Evolutionary conservation across 2,113 vertebrate genomes (phyloP).

Genomic region (Colinus virginianus): DNA sequence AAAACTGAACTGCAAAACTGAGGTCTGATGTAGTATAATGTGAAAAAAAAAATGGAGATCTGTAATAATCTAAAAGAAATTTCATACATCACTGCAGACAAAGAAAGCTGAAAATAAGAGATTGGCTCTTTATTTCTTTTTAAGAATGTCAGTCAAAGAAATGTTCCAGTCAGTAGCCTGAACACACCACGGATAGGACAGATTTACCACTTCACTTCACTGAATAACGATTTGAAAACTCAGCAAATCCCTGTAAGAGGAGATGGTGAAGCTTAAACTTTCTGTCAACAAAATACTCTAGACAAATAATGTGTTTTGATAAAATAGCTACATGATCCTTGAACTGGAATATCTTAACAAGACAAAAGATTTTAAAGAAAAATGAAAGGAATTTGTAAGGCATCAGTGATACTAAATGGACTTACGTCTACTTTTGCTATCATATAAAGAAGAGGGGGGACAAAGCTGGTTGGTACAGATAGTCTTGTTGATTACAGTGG

Average conservation of each 20-base stretch:
- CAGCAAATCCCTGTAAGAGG: conserved; percentile 38
- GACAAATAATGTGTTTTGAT: conserved; percentile 48
- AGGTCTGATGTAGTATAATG: background rate
- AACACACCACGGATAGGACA: conserved; percentile 53
- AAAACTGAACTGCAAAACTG: conserved; percentile 17
- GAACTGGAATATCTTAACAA: conserved; percentile 57
- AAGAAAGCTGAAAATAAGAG: conserved; percentile 61
- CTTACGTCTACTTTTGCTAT: background rate
- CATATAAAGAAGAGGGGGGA: background rate
- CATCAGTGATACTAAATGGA: background rate
- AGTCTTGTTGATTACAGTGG: background rate
- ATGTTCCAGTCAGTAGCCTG: conserved; percentile 53
- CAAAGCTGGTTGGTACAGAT: background rate
- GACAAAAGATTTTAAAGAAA: conserved; percentile 30
- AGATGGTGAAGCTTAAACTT: conserved; percentile 47
- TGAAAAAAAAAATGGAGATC: conserved; percentile 39
- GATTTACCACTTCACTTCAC: conserved; percentile 77
- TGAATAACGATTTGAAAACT: conserved; percentile 67
- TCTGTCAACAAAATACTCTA: conserved; percentile 21
- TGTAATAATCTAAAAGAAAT: conserved; percentile 71
- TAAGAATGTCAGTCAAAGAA: conserved; percentile 66
- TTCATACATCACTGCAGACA: conserved; percentile 72
- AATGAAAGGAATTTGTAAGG: background rate
- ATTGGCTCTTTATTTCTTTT: conserved; percentile 59
- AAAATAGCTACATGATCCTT: conserved; percentile 38